Conservation (phyloP, 2,888 invertebrate species). For the Gasteruption jaculator region DNA sequence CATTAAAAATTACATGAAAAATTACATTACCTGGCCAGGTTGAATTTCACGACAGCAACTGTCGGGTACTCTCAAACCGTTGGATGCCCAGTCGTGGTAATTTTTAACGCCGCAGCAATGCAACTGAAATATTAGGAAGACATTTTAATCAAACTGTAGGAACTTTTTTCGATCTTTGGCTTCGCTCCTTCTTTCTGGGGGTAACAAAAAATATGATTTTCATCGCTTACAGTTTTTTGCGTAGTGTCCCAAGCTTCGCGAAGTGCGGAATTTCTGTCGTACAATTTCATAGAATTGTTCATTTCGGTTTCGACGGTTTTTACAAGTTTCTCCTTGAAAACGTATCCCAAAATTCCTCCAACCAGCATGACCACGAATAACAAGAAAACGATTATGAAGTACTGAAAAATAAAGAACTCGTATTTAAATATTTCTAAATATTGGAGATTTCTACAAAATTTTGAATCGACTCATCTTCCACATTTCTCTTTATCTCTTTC, state of each 20-base stretch:
- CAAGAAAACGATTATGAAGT: slow-evolving; percentile 82
- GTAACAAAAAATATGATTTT: slow-evolving; percentile 2
- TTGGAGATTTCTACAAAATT: too few relatives aligned
- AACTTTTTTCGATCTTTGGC: too few relatives aligned
- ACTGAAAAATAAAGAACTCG: slow-evolving; percentile 63
- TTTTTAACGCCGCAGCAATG: slow-evolving; percentile 80
- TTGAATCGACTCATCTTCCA: too few relatives aligned
- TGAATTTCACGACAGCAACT: slow-evolving; percentile 69
- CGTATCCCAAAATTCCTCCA: slow-evolving; percentile 86
- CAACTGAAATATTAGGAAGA: slow-evolving; percentile 54
- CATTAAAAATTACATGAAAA: slow-evolving; percentile 8
- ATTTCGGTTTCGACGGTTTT: slow-evolving; percentile 74
- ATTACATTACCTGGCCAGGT: slow-evolving; percentile 57
- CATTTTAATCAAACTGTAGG: slow-evolving; percentile 7
- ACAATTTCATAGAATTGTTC: slow-evolving; percentile 70
- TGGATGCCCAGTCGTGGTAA: slow-evolving; percentile 71
- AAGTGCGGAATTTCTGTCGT: slow-evolving; percentile 66
- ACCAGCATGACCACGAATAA: slow-evolving; percentile 87
- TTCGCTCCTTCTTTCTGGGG: too few relatives aligned
- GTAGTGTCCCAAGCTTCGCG: slow-evolving; percentile 85
- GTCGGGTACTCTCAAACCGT: slow-evolving; percentile 59
- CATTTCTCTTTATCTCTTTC: too few relatives aligned
- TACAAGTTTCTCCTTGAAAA: slow-evolving; percentile 80
- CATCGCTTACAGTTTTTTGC: slow-evolving; percentile 60
- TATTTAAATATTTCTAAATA: too few relatives aligned